Evolutionary conservation across 2,797 vertebrate genomes (phyloP).

Genomic region (Onychomys torridus): DNA sequence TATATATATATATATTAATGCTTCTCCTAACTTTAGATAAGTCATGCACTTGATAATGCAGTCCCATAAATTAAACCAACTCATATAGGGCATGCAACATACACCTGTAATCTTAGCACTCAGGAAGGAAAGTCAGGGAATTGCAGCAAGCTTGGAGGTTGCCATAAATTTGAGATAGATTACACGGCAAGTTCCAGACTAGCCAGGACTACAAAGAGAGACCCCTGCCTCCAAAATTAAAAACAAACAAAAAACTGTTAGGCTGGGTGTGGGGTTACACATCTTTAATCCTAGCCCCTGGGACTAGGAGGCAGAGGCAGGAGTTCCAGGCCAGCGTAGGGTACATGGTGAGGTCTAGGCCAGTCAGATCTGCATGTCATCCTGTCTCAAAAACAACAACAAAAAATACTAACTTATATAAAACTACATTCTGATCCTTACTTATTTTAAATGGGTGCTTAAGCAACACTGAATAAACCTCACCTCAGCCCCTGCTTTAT

Average conservation of each 20-base stretch:
- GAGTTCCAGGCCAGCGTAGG: not conserved
- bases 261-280: not conserved
- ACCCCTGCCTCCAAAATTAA: not conserved
- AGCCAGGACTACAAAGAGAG: not conserved
- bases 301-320: not conserved
- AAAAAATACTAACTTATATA: not conserved
- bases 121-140: not conserved
- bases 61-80: slow-evolving; percentile 8
- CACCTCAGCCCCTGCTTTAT: not conserved
- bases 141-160: not conserved
- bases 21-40: slow-evolving; percentile 37
- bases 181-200: not conserved
- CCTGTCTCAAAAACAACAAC: not conserved
- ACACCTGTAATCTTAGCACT: not conserved
- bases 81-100: not conserved
- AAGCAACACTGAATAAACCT: not conserved
- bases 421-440: not conserved
- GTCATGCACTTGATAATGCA: not conserved
- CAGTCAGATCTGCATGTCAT: not conserved
- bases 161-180: not conserved
- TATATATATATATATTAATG: slow-evolving; percentile 55
- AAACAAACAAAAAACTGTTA: not conserved
- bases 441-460: slow-evolving; percentile 13
- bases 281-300: not conserved
- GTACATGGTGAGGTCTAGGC: not conserved